Percentiles rank a stretch among this genome's conserved stretches.
Conservation (phyloP, 2,888 invertebrate genomes). For the Actias luna region DNA sequence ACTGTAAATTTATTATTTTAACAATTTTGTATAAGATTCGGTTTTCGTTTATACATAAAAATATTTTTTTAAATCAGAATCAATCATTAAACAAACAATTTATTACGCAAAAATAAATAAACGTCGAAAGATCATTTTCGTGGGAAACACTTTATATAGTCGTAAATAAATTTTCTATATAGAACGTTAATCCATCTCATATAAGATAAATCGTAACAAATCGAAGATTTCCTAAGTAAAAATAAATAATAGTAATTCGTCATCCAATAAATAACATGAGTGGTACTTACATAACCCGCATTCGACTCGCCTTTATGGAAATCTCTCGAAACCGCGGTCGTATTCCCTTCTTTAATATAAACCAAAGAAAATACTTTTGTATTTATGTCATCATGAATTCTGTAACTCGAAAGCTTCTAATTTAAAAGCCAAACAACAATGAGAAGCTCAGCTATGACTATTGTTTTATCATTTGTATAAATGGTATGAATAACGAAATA, state of each 20-base stretch:
- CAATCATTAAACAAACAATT: too few species aligned
- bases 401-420: neutral
- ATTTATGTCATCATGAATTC: neutral
- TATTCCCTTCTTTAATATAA: neutral
- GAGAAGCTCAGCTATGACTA: neutral
- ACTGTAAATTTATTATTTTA: too few species aligned
- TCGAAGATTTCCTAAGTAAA: slow-evolving; percentile 52
- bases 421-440: neutral
- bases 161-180: neutral
- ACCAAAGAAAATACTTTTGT: slow-evolving; percentile 3
- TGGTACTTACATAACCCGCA: slow-evolving; percentile 33
- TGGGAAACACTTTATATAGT: neutral
- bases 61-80: too few species aligned
- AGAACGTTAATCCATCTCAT: slow-evolving; percentile 27
- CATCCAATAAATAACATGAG: slow-evolving; percentile 51
- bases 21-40: too few species aligned
- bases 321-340: slow-evolving; percentile 28
- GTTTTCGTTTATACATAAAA: too few species aligned
- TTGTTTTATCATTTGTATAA: too few species aligned
- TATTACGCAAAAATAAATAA: neutral
- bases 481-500: too few species aligned
- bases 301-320: slow-evolving; percentile 40
- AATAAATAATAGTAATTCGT: slow-evolving; percentile 45
- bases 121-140: neutral
- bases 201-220: slow-evolving; percentile 51